Percentiles rank a stretch among this genome's conserved stretches.
These are phyloP conservation scores for Agrotis ipsilon DNA, from an alignment of 2,888 invertebrate species.

Conservation along the genomic window DNA sequence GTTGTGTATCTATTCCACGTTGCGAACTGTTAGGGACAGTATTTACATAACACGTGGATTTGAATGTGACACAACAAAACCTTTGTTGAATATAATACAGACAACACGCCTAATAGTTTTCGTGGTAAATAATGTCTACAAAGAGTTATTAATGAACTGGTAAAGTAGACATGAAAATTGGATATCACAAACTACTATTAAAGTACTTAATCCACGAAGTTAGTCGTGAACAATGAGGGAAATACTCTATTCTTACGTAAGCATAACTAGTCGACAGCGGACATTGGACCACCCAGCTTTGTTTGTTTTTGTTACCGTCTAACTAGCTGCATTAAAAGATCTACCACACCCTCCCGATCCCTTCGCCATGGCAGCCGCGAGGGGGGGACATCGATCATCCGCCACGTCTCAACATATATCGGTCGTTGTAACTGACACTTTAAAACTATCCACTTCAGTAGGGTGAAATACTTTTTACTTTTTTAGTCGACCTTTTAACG, in stretches of 20 bases:
- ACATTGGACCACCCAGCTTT: slow-evolving; percentile 78
- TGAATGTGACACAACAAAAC: slow-evolving; percentile 20
- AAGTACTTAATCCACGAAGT: slow-evolving; percentile 48
- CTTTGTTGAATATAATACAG: slow-evolving; percentile 35
- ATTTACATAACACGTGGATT: slow-evolving; percentile 30
- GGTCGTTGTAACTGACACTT: slow-evolving; percentile 73
- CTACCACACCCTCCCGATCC: slow-evolving; percentile 60
- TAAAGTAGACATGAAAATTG: slow-evolving; percentile 51
- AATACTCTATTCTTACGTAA: slow-evolving; percentile 70
- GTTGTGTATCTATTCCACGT: slow-evolving; percentile 28
- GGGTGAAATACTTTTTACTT: slow-evolving; percentile 70
- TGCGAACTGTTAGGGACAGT: slow-evolving; percentile 14
- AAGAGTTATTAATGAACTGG: slow-evolving; percentile 47
- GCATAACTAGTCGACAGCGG: slow-evolving; percentile 65
- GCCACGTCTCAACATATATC: slow-evolving; percentile 63
- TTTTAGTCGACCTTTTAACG: slow-evolving; percentile 66
- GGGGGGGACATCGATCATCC: slow-evolving; percentile 68
- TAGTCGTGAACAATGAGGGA: slow-evolving; percentile 67
- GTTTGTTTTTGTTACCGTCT: slow-evolving; percentile 79
- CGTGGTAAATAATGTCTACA: slow-evolving; percentile 34
- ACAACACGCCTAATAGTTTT: slow-evolving; percentile 15
- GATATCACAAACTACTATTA: slow-evolving; percentile 48
- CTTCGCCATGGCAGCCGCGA: slow-evolving; percentile 40
- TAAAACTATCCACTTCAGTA: slow-evolving; percentile 71
- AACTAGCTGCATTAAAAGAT: slow-evolving; percentile 67